phyloP scores from a whole-genome alignment of 1,140 invertebrate species.

The Cardiocondyla obscurior region DNA sequence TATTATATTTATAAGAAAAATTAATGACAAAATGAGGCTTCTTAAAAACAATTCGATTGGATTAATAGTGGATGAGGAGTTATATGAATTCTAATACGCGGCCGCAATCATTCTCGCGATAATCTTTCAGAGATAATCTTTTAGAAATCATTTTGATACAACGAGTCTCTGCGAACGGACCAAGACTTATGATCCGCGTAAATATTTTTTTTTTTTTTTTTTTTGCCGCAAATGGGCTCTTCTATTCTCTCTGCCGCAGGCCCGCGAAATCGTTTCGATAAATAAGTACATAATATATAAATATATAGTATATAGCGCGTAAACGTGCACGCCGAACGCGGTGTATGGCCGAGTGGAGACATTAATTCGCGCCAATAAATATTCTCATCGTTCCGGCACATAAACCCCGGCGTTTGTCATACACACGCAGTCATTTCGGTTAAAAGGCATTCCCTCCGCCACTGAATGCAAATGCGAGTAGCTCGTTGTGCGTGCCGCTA shows the following conservation, averaged over 20 bases:
- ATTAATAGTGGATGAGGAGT: background rate
- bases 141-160: no score
- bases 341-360: constrained; percentile 68
- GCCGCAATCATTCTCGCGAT: background rate
- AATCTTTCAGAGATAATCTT: background rate
- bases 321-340: constrained; percentile 37
- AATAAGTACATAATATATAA: constrained; percentile 53
- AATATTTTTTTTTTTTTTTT: constrained; percentile 57
- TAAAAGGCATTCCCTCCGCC: constrained; percentile 80
- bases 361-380: constrained; percentile 81
- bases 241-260: constrained; percentile 18
- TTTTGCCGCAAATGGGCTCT: constrained; percentile 44
- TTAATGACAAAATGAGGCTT: background rate
- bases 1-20: background rate
- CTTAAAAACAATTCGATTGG: background rate
- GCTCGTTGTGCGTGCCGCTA: constrained; percentile 73
- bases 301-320: background rate
- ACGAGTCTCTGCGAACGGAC: background rate
- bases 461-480: constrained; percentile 81
- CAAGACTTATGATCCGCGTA: background rate
- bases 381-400: constrained; percentile 78
- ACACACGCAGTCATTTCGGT: constrained; percentile 81
- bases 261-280: constrained; percentile 65
- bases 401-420: constrained; percentile 81
- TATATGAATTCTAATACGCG: background rate